phyloP scores from a whole-genome alignment of 2,113 vertebrate genomes.

The Calyptommatus sinebrachiatus region DNA sequence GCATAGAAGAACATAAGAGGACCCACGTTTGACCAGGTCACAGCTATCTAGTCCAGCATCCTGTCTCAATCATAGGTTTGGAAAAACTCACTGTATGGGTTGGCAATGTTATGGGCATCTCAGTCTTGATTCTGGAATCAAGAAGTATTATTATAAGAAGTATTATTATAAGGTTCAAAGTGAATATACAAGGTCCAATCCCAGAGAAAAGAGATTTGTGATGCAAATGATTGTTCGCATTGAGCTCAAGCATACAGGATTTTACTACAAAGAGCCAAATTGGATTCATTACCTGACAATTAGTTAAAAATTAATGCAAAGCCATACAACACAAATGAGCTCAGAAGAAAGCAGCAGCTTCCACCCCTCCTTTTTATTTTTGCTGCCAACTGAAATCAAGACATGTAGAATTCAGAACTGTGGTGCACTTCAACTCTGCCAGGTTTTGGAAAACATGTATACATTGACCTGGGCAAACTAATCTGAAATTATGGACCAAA shows the following conservation, averaged over 20 bases:
- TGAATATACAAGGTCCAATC: constrained; percentile 40
- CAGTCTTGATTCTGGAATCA: not conserved
- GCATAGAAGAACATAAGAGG: too few species aligned
- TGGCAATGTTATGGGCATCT: not conserved
- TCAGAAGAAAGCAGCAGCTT: constrained; percentile 43
- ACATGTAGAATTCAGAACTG: not conserved
- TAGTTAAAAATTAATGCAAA: constrained; percentile 67
- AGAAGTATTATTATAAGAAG: constrained; percentile 2
- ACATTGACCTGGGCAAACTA: not conserved
- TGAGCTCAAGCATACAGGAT: constrained; percentile 52
- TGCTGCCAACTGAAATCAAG: constrained; percentile 46
- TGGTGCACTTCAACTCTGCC: not conserved
- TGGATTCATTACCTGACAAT: constrained; percentile 69
- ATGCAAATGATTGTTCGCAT: constrained; percentile 60
- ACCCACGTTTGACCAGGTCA: too few species aligned
- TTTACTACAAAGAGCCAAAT: constrained; percentile 62
- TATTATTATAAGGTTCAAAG: not conserved
- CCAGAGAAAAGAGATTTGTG: constrained; percentile 51
- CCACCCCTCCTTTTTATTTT: not conserved
- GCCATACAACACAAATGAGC: constrained; percentile 42
- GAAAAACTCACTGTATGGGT: not conserved
- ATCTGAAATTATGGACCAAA: not conserved
- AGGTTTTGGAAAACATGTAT: not conserved
- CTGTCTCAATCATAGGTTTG: too few species aligned
- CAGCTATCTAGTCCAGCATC: too few species aligned